Evolutionary conservation across 2,888 invertebrate species (phyloP), one percentile per base, ranked within the genome.

Genomic region (Abrostola tripartita): DNA sequence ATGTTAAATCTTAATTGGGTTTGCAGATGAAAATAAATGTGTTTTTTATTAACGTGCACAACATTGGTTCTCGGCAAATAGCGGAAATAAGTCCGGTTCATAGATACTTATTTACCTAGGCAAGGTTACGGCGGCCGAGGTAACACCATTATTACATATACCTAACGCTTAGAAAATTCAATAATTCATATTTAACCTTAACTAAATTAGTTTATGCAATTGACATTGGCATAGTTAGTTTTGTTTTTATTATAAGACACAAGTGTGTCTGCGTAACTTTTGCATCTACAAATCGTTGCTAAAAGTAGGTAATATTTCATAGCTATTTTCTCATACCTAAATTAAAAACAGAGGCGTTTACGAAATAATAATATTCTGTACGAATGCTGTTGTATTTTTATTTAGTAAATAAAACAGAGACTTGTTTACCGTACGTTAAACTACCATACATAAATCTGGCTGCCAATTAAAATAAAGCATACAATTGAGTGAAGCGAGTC

Each of bases 141-240:
- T 24, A 24, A 24, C 24, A 24, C 24, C 24, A 24, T 24, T 2
- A 24, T 1, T 24, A 62, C 36, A 52, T 38, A 40, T 5, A 8
- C 24, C 10, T 49, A 53, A 57, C 54, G 52, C 37, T 44, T 56
- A 24, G 44, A 47, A 47, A 47, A 47, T 9, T 24, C 24, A 47
- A 47, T 47, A 47, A 47, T 8, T 47, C 44, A 47, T 47, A 8
- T n/a, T 12, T 24, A 74, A 59, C 57, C 44, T 41, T 60, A 61
- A 5, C 14, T 54, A 40, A 52, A 58, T 38, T 10, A 40, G 11
- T 55, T 40, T 52, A 53, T 11, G 38, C 56, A 42, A 64, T 52
- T 75, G 67, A 76, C 76, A 71, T 64, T 74, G 74, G 59, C 76
- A 64, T 24, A 74, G 44, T 47, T 47, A 47, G 24, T 24, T 24